These are phyloP conservation scores for Erynnis tages DNA, from an alignment of 2,888 invertebrate genomes.

Conservation along the genomic window DNA sequence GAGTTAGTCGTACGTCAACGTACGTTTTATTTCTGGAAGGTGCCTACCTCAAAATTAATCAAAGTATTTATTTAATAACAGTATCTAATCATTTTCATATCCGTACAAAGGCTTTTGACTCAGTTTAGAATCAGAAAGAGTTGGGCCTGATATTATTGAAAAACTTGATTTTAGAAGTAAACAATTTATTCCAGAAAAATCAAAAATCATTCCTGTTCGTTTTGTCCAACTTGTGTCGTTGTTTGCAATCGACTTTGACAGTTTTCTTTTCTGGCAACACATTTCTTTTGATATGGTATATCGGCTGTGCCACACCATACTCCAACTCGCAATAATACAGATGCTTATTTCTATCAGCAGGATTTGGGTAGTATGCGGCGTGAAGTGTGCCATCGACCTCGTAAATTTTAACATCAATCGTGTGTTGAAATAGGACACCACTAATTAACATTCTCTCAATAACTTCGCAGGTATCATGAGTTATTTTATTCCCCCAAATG, in stretches of 20 bases:
- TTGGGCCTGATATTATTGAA: background rate
- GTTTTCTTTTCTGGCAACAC: conserved; percentile 42
- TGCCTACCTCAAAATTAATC: no score
- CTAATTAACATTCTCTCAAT: conserved; percentile 63
- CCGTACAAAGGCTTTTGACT: no score
- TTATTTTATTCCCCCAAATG: conserved; percentile 67
- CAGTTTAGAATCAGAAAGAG: no score
- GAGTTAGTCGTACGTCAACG: no score
- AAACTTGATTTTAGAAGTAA: background rate
- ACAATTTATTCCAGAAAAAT: background rate
- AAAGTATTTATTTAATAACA: no score
- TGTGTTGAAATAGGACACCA: conserved; percentile 59
- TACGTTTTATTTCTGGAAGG: no score
- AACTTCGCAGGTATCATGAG: conserved; percentile 61
- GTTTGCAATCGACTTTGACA: conserved; percentile 60
- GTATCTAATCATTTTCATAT: no score
- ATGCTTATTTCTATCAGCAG: conserved; percentile 74
- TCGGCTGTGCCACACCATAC: conserved; percentile 62
- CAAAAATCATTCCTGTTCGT: conserved; percentile 49
- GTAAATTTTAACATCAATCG: conserved; percentile 62
- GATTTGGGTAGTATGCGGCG: conserved; percentile 67
- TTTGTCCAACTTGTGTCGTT: conserved; percentile 58
- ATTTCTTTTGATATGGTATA: conserved; percentile 64
- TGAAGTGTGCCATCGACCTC: conserved; percentile 54
- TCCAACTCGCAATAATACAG: conserved; percentile 79